Evolutionary conservation across 2,113 vertebrate species (phyloP), one percentile per base, ranked within the genome.

Genomic region (Aegypius monachus): DNA sequence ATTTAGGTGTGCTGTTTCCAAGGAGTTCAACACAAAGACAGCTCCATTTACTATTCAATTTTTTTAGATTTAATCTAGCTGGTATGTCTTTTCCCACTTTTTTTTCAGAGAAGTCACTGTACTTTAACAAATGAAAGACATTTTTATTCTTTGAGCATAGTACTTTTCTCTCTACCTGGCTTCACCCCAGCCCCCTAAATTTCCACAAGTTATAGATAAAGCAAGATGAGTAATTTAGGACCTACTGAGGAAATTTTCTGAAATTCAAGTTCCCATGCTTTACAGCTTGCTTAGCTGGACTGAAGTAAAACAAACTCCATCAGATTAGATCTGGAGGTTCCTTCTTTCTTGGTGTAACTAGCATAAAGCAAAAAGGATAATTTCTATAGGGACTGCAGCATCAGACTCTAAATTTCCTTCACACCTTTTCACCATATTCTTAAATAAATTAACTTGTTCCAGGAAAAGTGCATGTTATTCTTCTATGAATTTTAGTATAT

Each of bases 21-120:
- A 93, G 71, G 82, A 70, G n/a, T 93, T 84, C 84, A 71, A 93
- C 45, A 90, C 36, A 86, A 45, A 88, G 53, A 26, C 65, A 68
- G 3, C 1, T 34, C 53, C 63, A 52, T 7, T 14, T 62, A 71
- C 48, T 55, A 83, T 73, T 95, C 52, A 52, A 17, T 94, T 63
- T 93, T 29, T 87, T 94, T 93, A 93, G 56, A 91, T 91, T 93
- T 92, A 95, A 63, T 86, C 36, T 53, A 67, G 9, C 12, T 81
- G 68, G 63, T 77, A 36, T 31, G 7, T 40, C 52, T 56, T 86
- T 89, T 75, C 82, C 31, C n/a, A 42, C 61, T 13, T 95, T 25
- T 95, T 89, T 34, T 70, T 50, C 68, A 81, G 63, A 81, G 61
- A 61, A 78, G 17, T 20, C 11, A 77, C 43, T 27, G 36, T 59